Evolutionary conservation across 2,888 invertebrate genomes (phyloP).

Genomic region (Lordiphosa fenestrarum): DNA sequence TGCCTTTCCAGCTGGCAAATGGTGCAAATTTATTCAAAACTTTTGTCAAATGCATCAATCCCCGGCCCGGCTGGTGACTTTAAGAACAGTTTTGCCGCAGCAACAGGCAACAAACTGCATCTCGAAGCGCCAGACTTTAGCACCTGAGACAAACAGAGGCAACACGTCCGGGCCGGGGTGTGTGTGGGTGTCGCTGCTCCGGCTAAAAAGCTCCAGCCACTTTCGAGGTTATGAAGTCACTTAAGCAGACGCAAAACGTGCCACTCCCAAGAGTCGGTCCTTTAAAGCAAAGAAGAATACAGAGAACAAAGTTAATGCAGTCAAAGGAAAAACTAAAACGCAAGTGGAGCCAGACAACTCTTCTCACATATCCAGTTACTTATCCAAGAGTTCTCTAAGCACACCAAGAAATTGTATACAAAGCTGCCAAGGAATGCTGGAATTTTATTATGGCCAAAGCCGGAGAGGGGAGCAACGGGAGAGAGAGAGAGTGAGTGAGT

Average conservation of each 20-base stretch:
- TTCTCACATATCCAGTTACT: constrained; percentile 40
- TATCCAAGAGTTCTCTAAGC: constrained; percentile 42
- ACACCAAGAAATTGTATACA: not conserved
- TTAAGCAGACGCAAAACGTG: constrained; percentile 53
- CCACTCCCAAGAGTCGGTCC: constrained; percentile 22
- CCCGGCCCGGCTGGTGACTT: constrained; percentile 27
- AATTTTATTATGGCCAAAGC: not conserved
- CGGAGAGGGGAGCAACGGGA: not conserved
- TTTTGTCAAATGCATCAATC: constrained; percentile 40
- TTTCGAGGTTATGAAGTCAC: constrained; percentile 64
- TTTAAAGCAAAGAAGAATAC: constrained; percentile 17
- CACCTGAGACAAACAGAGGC: constrained; percentile 29
- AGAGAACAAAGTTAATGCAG: constrained; percentile 40
- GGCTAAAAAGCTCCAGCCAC: constrained; percentile 22
- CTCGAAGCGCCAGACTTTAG: constrained; percentile 10
- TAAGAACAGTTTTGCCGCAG: constrained; percentile 54
- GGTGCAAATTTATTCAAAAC: constrained; percentile 69
- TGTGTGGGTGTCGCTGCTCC: not conserved
- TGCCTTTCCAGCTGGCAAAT: constrained; percentile 32
- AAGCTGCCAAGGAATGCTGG: not conserved
- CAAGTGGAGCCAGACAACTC: constrained; percentile 8
- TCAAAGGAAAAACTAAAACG: constrained; percentile 39
- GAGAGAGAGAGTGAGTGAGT: not conserved
- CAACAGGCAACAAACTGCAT: constrained; percentile 42
- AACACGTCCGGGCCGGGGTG: not conserved